Percentiles rank a stretch among this genome's conserved stretches.
These are phyloP conservation scores for Megamerina dolium DNA, from an alignment of 2,888 invertebrate genomes.

Conservation along the genomic window DNA sequence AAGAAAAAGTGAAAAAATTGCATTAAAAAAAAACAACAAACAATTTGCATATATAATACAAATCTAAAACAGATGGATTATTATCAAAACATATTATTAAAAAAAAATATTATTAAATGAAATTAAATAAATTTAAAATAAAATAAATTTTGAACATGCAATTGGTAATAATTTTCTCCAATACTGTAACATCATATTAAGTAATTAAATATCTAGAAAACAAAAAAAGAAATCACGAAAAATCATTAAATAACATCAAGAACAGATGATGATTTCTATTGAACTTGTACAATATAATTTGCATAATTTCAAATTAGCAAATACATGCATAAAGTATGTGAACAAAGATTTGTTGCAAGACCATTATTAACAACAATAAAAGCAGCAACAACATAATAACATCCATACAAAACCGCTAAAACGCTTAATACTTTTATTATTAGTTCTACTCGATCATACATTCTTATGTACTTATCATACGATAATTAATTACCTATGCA, in stretches of 20 bases:
- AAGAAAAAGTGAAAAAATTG: too few relatives aligned
- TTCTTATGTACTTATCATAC: background rate
- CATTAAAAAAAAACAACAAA: too few relatives aligned
- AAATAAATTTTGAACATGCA: constrained; percentile 26
- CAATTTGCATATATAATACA: too few relatives aligned
- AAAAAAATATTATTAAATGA: too few relatives aligned
- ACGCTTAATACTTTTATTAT: background rate
- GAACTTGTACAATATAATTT: too few relatives aligned
- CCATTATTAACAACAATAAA: constrained; percentile 10
- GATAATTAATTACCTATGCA: background rate
- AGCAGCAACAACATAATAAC: background rate
- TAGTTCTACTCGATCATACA: background rate
- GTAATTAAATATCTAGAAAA: background rate
- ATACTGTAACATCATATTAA: constrained; percentile 18
- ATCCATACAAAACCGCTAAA: background rate
- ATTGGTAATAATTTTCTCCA: constrained; percentile 30
- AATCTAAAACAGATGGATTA: too few relatives aligned
- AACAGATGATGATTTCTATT: too few relatives aligned
- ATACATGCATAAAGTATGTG: background rate
- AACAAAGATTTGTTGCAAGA: constrained; percentile 6
- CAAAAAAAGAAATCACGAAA: constrained; percentile 2
- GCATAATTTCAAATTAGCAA: too few relatives aligned
- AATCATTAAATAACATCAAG: background rate
- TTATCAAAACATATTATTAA: too few relatives aligned
- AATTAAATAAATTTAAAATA: too few relatives aligned